Percentiles rank a stretch among this genome's conserved stretches.
Conservation (phyloP, 2,797 vertebrate species). For the Silurus lanzhouensis region DNA sequence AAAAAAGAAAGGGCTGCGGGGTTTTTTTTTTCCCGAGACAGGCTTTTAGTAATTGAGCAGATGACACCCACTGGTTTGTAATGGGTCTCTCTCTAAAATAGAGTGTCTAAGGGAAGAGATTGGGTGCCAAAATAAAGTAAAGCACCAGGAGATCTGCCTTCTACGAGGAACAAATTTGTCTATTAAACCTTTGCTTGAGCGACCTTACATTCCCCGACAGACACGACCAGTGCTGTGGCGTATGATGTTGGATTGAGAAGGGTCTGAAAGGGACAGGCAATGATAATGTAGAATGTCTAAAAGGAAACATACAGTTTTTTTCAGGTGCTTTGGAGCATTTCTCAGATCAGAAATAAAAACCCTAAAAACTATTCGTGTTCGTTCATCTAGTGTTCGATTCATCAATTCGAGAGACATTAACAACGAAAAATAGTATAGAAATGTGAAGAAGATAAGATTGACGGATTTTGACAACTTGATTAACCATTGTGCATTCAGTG, state of each 20-base stretch:
- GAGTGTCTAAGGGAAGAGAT: conserved; percentile 35
- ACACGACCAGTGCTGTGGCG: background rate
- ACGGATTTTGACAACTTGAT: no score
- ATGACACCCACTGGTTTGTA: conserved; percentile 11
- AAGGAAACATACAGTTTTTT: background rate
- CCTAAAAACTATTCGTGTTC: background rate
- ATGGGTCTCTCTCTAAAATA: conserved; percentile 36
- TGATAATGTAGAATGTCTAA: background rate
- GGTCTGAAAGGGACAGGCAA: no score
- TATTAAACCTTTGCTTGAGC: conserved; percentile 36
- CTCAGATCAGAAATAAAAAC: no score
- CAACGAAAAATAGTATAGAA: no score
- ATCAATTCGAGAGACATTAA: no score
- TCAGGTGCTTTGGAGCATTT: no score
- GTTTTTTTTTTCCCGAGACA: background rate
- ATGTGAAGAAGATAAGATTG: no score
- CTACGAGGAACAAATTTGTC: conserved; percentile 40
- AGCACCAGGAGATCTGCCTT: conserved; percentile 24
- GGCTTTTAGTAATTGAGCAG: conserved; percentile 20
- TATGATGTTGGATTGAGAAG: background rate
- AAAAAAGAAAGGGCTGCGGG: background rate
- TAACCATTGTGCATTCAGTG: no score
- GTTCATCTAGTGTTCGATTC: no score
- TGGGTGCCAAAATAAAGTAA: conserved; percentile 34
- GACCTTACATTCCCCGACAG: background rate